A percentile compares a stretch with the other conserved stretches of the same genome.
These are phyloP conservation scores for Urocolius indicus DNA, from an alignment of 2,113 vertebrate species.

Conservation along the genomic window DNA sequence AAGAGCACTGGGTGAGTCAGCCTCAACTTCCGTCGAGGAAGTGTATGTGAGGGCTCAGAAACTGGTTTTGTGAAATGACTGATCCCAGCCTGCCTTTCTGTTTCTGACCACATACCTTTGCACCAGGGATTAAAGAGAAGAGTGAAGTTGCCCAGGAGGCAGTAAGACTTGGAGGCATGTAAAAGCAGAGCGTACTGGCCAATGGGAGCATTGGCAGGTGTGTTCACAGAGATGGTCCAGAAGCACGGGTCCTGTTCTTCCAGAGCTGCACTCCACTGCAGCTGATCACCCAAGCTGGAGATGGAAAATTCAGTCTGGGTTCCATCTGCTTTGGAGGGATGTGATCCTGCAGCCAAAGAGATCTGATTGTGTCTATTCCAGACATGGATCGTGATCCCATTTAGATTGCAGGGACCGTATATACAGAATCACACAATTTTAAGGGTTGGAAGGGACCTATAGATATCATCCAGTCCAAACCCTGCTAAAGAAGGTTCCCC, in stretches of 20 bases:
- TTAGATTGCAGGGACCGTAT: not conserved
- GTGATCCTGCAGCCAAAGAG: slow-evolving; percentile 60
- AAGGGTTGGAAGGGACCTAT: too few species aligned
- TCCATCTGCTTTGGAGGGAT: slow-evolving; percentile 41
- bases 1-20: not conserved
- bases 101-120: slow-evolving; percentile 72
- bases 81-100: not conserved
- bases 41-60: not conserved
- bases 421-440: too few species aligned
- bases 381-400: not conserved
- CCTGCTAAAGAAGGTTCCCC: too few species aligned
- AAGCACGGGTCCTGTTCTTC: not conserved
- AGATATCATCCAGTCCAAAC: too few species aligned
- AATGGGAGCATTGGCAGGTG: slow-evolving; percentile 75
- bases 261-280: slow-evolving; percentile 76
- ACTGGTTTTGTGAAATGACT: not conserved
- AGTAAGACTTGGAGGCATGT: not conserved
- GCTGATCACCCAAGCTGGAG: slow-evolving; percentile 54
- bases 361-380: not conserved
- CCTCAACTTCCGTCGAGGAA: not conserved
- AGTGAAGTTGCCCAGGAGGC: slow-evolving; percentile 63
- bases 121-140: slow-evolving; percentile 92
- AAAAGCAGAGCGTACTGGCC: slow-evolving; percentile 78
- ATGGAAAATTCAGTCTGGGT: slow-evolving; percentile 70
- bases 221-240: slow-evolving; percentile 73